Base-by-base conservation (phyloP, 2,888 invertebrate genomes). In the Zaprionus lineosus region DNA sequence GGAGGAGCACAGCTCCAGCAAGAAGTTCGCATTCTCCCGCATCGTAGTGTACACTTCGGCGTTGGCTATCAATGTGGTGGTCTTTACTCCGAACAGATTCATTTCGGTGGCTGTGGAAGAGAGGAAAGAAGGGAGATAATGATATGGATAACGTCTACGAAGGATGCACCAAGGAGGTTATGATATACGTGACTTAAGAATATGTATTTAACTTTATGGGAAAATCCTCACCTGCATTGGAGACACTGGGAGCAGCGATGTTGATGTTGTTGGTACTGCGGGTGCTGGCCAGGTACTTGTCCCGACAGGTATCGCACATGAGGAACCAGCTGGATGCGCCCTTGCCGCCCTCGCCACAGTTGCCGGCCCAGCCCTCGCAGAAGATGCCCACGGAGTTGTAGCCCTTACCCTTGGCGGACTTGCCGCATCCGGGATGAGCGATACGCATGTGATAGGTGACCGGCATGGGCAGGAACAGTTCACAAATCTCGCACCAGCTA, bases 11-110 rank as follows among this genome's bases (percentile, higher is more conserved):
- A 98, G 89, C 87, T 98, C 98, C 57, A 99, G 91, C 7, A 99
- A 90, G 88, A 98, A 99, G 89, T 97, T 93, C 0, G 99, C 98
- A 88, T 99, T 99, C 87, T 97, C 97, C 78, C 95, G 95, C 93
- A 98, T 95, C 3, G 95, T 93, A 19, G 89, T 88, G 41, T 90
- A 90, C n/a, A 90, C 88, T 60, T 90, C 90, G 0, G 89, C 86
- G 46, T 90, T 90, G 11, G 89, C 89, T 19, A 90, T 82, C 29
- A 90, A 21, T 1, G 89, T 88, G 15, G 89, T 87, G 1, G 88
- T 86, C 60, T 89, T 88, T 2, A 89, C 85, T n/a, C 89, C 89
- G 58, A 90, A 90, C 41, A 90, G 70, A 59, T 90, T 89, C 91
- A 87, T 90, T 88, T 64, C 91, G 85, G 79, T 73, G 5, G 51